Percentiles rank a stretch among this genome's conserved stretches.
These are phyloP conservation scores for Channa argus DNA, from an alignment of 2,113 vertebrate species.

Conservation along the genomic window DNA sequence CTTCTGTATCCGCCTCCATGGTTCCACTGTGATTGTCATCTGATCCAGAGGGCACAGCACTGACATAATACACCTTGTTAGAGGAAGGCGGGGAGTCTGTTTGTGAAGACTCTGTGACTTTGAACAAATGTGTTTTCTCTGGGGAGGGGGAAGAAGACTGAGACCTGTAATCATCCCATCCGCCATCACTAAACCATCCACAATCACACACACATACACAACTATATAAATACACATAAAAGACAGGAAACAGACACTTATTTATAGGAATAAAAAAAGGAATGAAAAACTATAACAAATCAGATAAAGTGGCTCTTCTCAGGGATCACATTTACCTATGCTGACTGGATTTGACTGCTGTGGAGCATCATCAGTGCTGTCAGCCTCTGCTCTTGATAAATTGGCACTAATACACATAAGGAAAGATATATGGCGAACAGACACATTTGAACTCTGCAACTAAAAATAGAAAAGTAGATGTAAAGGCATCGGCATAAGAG, in stretches of 20 bases:
- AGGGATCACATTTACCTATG: conserved; percentile 18
- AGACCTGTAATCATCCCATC: conserved; percentile 67
- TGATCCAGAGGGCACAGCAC: conserved; percentile 72
- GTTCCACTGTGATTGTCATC: conserved; percentile 75
- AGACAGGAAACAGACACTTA: conserved; percentile 11
- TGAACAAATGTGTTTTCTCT: conserved; percentile 74
- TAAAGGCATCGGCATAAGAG: conserved; percentile 72
- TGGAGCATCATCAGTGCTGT: conserved; percentile 41
- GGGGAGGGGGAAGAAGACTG: conserved; percentile 51
- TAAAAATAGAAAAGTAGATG: conserved; percentile 73
- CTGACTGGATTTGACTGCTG: conserved; percentile 49
- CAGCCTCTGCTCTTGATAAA: conserved; percentile 38
- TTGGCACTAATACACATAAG: conserved; percentile 24
- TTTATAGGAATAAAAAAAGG: conserved; percentile 25
- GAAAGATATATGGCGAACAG: conserved; percentile 55
- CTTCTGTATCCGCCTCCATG: conserved; percentile 59
- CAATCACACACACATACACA: conserved; percentile 35
- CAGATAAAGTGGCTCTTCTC: conserved; percentile 28
- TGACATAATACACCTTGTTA: conserved; percentile 80
- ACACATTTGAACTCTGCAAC: conserved; percentile 56
- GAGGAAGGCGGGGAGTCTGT: conserved; percentile 50
- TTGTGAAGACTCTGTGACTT: conserved; percentile 69
- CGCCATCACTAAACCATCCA: conserved; percentile 35
- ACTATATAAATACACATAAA: conserved; percentile 2
- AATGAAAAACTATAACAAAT: conserved; percentile 25